Base-by-base conservation (phyloP, 2,888 invertebrate species). In the Dryadula phaetusa region DNA sequence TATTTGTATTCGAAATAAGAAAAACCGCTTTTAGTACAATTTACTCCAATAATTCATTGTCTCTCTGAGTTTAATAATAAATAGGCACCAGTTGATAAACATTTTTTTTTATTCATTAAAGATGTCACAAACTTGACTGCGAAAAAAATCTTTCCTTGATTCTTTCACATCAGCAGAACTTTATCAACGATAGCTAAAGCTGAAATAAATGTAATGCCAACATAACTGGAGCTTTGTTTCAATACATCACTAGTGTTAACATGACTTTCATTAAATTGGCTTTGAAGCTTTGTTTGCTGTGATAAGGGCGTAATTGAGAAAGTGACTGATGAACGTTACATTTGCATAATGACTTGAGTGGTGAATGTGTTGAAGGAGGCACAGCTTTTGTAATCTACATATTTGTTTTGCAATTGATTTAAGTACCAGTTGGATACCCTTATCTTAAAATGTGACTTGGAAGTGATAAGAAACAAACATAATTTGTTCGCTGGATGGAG, bases 231-330 rank as follows among this genome's bases (percentile, higher is more conserved):
- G n/a, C 70, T 68, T 61, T 76, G 73, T 60, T 14, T 1, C 12
- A 3, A 18, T 6, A 22, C 0, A 0, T 0, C 58, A 42, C 63
- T 53, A 56, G 47, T 52, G 14, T 40, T 22, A 46, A 52, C 42
- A 14, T 47, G 34, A 12, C 10, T 46, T 28, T 10, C 22, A 10
- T 22, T 67, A 53, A 42, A 58, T 49, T 69, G 67, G 71, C 66
- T 65, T 60, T 53, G 44, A 61, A 62, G 73, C 74, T 75, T 72
- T 75, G 80, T 79, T 81, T 80, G 76, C 76, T 77, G 75, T 79
- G 86, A 87, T 86, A 85, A 86, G 84, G 75, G 77, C 78, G 81
- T 83, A 84, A 85, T 86, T 83, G 82, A 77, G 80, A 77, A 79
- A 78, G 83, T 87, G 87, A 87, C 81, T 84, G 82, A 86, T 86